Evolutionary conservation across 2,888 invertebrate species (phyloP).

Genomic region (Amphipoea lucens): DNA sequence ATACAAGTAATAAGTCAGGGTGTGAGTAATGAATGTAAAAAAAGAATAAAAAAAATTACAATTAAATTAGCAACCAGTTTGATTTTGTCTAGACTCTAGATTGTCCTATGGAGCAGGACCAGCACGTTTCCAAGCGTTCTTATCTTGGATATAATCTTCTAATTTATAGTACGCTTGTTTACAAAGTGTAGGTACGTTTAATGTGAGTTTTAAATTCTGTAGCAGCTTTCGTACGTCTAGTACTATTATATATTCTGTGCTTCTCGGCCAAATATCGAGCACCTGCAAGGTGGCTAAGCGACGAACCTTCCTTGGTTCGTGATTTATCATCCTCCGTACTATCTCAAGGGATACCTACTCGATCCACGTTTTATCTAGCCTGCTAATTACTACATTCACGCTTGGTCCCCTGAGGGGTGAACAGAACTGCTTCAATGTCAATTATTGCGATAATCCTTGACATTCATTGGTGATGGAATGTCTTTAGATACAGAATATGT

Average conservation of each 20-base stretch:
- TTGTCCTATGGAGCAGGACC: too few relatives aligned
- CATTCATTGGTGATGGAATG: neutral
- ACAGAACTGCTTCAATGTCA: conserved; percentile 21
- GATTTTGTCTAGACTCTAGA: too few relatives aligned
- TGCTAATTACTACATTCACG: conserved; percentile 20
- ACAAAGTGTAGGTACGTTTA: too few relatives aligned
- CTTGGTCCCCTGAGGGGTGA: conserved; percentile 7
- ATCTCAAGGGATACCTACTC: conserved; percentile 30
- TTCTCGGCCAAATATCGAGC: neutral
- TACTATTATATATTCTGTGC: too few relatives aligned
- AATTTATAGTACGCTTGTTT: too few relatives aligned
- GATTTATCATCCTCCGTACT: conserved; percentile 36
- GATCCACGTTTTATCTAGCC: conserved; percentile 32
- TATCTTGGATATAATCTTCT: too few relatives aligned
- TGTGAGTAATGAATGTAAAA: too few relatives aligned
- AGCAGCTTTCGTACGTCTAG: neutral
- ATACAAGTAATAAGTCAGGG: too few relatives aligned
- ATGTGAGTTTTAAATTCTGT: neutral
- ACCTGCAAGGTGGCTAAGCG: conserved; percentile 17
- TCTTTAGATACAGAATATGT: neutral
- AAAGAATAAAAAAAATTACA: too few relatives aligned
- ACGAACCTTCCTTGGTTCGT: conserved; percentile 18
- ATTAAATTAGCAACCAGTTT: too few relatives aligned
- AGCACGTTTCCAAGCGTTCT: too few relatives aligned
- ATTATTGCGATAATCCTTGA: conserved; percentile 29